Evolutionary conservation across 2,888 invertebrate species (phyloP), one percentile per base, ranked within the genome.

Genomic region (Anoncus sp.): DNA sequence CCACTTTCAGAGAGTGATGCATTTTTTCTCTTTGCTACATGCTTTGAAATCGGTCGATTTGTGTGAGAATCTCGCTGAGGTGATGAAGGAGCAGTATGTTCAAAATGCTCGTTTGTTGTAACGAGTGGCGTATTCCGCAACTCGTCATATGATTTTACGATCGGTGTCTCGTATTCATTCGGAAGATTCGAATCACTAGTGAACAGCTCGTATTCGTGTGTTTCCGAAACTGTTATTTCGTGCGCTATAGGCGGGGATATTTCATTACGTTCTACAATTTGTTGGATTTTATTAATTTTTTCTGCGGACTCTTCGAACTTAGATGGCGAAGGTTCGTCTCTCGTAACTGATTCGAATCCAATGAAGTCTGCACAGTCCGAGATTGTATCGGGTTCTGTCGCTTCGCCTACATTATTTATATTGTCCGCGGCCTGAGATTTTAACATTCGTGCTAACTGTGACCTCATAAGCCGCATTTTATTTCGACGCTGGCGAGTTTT

Each of bases 11-110:
- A 43, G 10, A 66, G 5, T n/a, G n/a, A 49, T 9, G 38, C 31
- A 12, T n/a, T 22, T 16, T 24, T 47, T 45, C 51, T 31, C 60
- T 74, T 67, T 12, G 49, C 10, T 12, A 10, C 24, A 3, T 18
- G 14, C 10, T 16, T 53, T 2, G 14, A 3, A 40, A 40, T 40
- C 2, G 14, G 14, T 22, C 12, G 12, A 51, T 43, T 53, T 6
- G 4, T 6, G 3, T 22, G 31, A 43, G 16, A 24, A 45, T 38
- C 35, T 24, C 4, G 27, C 12, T 55, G 49, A 12, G n/a, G 7
- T 0, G 7, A 18, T n/a, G 5, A 9, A 57, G 20, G 35, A 49
- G 20, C 22, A 18, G 14, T 16, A 24, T 18, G 3, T 3, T 35
- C 9, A 45, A 27, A 18, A 18, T n/a, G 12, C 2, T 27, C 22